Evolutionary conservation across 2,113 vertebrate genomes (phyloP).

Genomic region (Alouatta palliata): DNA sequence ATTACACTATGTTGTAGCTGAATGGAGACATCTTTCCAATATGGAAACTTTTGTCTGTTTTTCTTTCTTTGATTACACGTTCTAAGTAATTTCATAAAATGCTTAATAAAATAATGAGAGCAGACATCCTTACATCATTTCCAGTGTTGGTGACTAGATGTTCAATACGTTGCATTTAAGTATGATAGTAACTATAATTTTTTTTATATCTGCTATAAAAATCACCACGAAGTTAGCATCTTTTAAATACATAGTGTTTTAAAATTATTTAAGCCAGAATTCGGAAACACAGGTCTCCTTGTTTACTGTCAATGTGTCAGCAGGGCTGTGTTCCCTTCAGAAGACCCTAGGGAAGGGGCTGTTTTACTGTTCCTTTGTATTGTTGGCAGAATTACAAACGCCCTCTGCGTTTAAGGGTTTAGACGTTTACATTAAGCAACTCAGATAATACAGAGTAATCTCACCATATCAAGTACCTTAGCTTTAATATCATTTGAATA

Average conservation of each 20-base stretch:
- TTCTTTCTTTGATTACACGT: background rate
- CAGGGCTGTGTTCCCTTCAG: background rate
- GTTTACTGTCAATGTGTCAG: too few relatives aligned
- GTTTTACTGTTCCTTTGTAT: background rate
- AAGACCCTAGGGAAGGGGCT: background rate
- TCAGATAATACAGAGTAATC: background rate
- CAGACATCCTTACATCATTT: background rate
- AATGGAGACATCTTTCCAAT: background rate
- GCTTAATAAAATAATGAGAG: background rate
- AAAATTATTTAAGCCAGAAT: background rate
- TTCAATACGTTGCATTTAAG: background rate
- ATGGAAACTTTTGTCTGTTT: background rate
- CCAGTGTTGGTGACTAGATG: background rate
- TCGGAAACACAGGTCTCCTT: background rate
- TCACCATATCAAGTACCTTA: background rate
- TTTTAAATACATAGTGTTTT: background rate
- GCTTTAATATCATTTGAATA: background rate
- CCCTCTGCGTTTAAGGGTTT: background rate
- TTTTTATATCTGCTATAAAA: background rate
- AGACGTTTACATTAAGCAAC: accelerated
- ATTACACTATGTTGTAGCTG: background rate
- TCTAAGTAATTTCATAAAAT: background rate
- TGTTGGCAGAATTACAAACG: background rate
- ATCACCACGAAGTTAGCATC: background rate
- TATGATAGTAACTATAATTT: background rate